phyloP scores from a whole-genome alignment of 2,113 vertebrate species.

The Physeter macrocephalus region DNA sequence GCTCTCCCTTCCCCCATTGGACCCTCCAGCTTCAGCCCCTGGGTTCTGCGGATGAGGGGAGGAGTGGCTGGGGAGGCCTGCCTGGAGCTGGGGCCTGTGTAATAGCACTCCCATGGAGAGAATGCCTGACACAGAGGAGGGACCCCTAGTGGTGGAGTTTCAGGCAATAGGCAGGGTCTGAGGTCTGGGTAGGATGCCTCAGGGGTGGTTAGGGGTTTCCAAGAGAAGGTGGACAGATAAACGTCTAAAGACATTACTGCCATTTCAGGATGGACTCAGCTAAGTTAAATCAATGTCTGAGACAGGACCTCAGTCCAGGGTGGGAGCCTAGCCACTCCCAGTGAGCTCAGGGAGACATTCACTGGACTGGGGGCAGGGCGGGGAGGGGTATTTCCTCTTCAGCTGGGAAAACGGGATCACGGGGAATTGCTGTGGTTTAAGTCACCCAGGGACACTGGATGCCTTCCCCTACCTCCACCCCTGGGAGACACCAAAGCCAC shows the following conservation, averaged over 20 bases:
- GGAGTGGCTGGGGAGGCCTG: no score
- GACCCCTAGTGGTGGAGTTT: no score
- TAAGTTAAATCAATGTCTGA: not conserved
- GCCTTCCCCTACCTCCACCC: not conserved
- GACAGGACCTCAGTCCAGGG: not conserved
- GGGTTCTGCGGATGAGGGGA: not conserved
- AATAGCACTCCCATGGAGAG: not conserved
- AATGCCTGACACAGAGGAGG: not conserved
- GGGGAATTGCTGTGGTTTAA: not conserved
- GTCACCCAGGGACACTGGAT: not conserved
- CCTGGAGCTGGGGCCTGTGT: not conserved
- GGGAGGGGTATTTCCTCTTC: not conserved
- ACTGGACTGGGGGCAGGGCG: not conserved
- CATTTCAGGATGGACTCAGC: not conserved
- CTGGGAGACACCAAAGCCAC: not conserved
- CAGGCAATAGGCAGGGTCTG: not conserved
- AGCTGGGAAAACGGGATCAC: not conserved
- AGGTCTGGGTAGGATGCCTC: not conserved
- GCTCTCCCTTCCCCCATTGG: not conserved
- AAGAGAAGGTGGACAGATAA: not conserved
- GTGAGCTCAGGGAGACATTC: not conserved
- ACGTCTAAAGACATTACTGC: not conserved
- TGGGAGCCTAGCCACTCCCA: accelerated
- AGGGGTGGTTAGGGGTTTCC: not conserved
- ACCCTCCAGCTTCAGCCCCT: not conserved